Evolutionary conservation across 2,797 vertebrate genomes (phyloP), one percentile per base, ranked within the genome.

Genomic region (Gadopsis bispinosus): DNA sequence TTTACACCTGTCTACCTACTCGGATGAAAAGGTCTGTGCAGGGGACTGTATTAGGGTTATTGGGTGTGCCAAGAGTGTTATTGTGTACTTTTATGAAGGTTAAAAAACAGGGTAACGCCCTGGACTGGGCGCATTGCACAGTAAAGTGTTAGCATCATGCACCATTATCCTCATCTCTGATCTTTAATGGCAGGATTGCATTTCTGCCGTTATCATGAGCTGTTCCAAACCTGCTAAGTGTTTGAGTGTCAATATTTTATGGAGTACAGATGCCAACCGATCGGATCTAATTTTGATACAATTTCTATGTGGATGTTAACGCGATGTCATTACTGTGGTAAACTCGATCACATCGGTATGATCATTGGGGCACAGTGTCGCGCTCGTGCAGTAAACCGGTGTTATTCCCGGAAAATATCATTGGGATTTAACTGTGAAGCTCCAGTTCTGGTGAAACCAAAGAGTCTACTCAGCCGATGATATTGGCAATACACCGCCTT

Each of bases 131-230:
- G 19, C 19, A 33, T 4, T 26, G 17, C 20, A 35, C n/a, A 68
- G 50, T 61, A 19, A 62, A 67, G 59, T 56, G 62, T 75, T 37
- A 7, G 20, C 62, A 62, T 35, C 59, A 51, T 68, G 65, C 54
- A 39, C 35, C 19, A 55, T 65, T 56, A 55, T 54, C 58, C 55
- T 14, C 37, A 51, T 58, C 65, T 59, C 31, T 69, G 26, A 48
- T 41, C 58, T 41, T 63, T 51, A 47, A 72, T 59, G 29, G 39
- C 47, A 53, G 29, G 43, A 58, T 22, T 26, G 9, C 31, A 51
- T 41, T 35, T 16, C 22, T 47, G 7, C 22, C n/a, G 22, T 48
- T 64, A 7, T 13, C 43, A 45, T 10, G 33, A 59, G 13, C 41
- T 1, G 13, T 7, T 71, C 33, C 14, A 5, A 5, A 13, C 31